Conservation (phyloP, 2,888 invertebrate genomes). For the Rhingia campestris region DNA sequence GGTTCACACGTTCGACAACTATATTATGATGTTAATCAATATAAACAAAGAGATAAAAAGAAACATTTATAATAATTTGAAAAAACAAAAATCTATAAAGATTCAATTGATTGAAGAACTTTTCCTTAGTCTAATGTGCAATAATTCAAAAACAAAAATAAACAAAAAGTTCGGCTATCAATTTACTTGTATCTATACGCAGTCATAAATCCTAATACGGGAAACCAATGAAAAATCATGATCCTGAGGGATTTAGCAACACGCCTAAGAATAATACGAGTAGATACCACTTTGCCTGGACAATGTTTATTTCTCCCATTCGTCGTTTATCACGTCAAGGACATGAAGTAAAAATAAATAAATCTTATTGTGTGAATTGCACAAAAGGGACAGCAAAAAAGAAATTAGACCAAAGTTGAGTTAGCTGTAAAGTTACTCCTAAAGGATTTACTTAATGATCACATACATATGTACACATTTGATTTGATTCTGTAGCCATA, state of each 20-base stretch:
- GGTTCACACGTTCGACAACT: no score
- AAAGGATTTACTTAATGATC: conserved; percentile 36
- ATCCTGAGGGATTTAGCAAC: conserved; percentile 41
- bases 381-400: background rate
- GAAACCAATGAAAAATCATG: conserved; percentile 44
- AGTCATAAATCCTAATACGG: conserved; percentile 47
- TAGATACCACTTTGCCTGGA: no score
- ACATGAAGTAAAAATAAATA: no score
- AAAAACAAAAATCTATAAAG: background rate
- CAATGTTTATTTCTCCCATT: no score
- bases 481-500: conserved; percentile 22
- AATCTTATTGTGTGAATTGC: no score
- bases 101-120: background rate
- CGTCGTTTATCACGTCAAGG: no score
- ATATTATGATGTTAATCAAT: no score
- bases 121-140: background rate
- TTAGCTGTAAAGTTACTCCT: conserved; percentile 26
- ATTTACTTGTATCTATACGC: conserved; percentile 1
- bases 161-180: conserved; percentile 19
- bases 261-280: background rate
- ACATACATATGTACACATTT: background rate
- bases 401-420: conserved; percentile 29
- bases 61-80: no score
- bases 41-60: no score
- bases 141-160: conserved; percentile 27